phyloP scores from a whole-genome alignment of 1,140 invertebrate species.

The Pseudomyrmex gracilis region DNA sequence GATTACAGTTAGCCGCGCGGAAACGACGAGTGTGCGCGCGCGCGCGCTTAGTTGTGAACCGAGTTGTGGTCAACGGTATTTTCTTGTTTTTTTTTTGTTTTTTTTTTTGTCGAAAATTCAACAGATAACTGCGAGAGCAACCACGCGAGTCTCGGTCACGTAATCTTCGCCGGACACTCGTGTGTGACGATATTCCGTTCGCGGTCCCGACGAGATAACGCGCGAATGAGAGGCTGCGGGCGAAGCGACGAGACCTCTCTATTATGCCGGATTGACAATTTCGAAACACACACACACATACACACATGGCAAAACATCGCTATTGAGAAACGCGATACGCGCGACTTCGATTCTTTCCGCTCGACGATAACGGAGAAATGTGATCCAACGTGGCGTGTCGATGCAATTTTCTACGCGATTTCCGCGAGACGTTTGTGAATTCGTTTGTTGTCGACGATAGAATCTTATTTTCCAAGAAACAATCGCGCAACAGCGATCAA shows the following conservation, averaged over 20 bases:
- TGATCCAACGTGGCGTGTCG: neutral
- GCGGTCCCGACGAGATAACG: neutral
- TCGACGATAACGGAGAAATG: constrained; percentile 16
- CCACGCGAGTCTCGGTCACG: neutral
- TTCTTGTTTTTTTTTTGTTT: neutral
- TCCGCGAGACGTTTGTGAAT: neutral
- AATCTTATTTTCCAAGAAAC: neutral
- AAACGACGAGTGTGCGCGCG: constrained; percentile 23
- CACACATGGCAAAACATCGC: neutral
- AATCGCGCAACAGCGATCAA: too few relatives aligned
- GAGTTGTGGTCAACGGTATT: constrained; percentile 52
- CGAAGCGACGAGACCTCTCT: neutral
- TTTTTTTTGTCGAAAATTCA: constrained; percentile 47
- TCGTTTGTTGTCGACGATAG: neutral
- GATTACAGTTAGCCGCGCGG: constrained; percentile 66
- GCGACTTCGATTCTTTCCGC: neutral
- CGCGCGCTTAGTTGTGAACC: neutral
- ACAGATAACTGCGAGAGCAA: neutral
- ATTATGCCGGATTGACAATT: neutral
- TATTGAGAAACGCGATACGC: neutral
- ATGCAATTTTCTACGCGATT: constrained; percentile 13
- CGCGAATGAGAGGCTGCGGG: neutral
- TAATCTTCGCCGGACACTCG: neutral
- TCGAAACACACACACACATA: too few relatives aligned
- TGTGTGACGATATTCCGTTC: neutral